Base-by-base conservation (phyloP, 2,113 vertebrate genomes). In the Lynx canadensis region DNA sequence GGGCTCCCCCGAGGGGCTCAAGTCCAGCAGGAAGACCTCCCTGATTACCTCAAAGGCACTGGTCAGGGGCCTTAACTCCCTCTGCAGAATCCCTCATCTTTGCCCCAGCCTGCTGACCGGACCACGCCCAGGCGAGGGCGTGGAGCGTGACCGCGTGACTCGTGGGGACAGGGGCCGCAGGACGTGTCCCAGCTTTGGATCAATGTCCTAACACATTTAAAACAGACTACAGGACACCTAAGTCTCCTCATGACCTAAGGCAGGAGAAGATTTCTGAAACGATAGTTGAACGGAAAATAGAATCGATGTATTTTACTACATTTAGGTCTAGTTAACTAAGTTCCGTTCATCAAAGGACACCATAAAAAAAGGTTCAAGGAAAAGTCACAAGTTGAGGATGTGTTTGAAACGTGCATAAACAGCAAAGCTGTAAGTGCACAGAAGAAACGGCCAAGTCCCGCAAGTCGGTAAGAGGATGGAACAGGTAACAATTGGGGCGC, bases 61-160 rank as follows among this genome's bases (percentile, higher is more conserved):
- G 60, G 8, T 31, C 7, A 27, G 19, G 18, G 18, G 3, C n/a
- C 18, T 5, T 9, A 0, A 23, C 12, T 3, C n/a, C 36, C 16
- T 16, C 36, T 15, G 29, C 11, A 55, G 23, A 38, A n/a, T 4
- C 1, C 36, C 66, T 25, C 2, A 1, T 57, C 23, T 50, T 9
- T 23, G 65, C 41, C 63, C 80, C 21, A 0, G 11, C 15, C 45
- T 9, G 0, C 23, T 0, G 2, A 48, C 6, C 33, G 19, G 31
- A 36, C 7, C 21, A 0, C 48, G 0, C 27, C 0, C 0, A 29
- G 55, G 23, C 55, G 10, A 71, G 38, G 50, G 12, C 0, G 7
- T 4, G 50, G 3, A 3, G 1, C 10, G 4, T 50, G 15, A 16
- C 3, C 2, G 13, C 19, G 1, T 25, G 31, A 57, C 36, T 83